A percentile compares a stretch with the other conserved stretches of the same genome.
These are phyloP conservation scores for Suillia variegata DNA, from an alignment of 2,888 invertebrate species.

Conservation along the genomic window DNA sequence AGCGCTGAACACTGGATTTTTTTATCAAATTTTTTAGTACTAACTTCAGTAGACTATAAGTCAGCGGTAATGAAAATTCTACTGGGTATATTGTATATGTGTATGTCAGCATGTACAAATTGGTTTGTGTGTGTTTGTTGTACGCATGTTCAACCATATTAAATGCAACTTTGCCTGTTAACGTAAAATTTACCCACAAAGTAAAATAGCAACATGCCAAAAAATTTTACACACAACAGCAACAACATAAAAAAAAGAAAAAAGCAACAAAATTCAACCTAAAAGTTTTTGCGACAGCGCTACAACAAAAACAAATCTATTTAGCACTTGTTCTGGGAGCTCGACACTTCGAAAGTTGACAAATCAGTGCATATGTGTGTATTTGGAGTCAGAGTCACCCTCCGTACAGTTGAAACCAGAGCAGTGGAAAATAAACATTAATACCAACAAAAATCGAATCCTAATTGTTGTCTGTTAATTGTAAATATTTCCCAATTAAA, in stretches of 20 bases:
- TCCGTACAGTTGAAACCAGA: too few species aligned
- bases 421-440: too few species aligned
- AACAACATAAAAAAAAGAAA: slow-evolving; percentile 37
- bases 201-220: slow-evolving; percentile 33
- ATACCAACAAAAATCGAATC: too few species aligned
- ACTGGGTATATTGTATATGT: too few species aligned
- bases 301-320: slow-evolving; percentile 40
- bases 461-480: too few species aligned
- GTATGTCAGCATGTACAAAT: slow-evolving; percentile 5
- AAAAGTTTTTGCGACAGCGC: slow-evolving; percentile 3
- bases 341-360: slow-evolving; percentile 54
- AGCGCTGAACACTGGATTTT: too few species aligned
- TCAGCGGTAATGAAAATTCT: too few species aligned
- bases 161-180: slow-evolving; percentile 49
- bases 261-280: slow-evolving; percentile 11
- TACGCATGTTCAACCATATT: slow-evolving; percentile 15
- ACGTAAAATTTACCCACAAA: slow-evolving; percentile 32
- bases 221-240: slow-evolving; percentile 46
- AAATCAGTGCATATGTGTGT: slow-evolving; percentile 47
- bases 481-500: too few species aligned
- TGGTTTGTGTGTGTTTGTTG: slow-evolving; percentile 15
- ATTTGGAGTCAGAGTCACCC: too few species aligned
- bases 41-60: too few species aligned
- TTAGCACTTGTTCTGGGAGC: slow-evolving; percentile 36
- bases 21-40: too few species aligned